Base-by-base conservation (phyloP, 2,888 invertebrate species). In the Schizaphis graminum region DNA sequence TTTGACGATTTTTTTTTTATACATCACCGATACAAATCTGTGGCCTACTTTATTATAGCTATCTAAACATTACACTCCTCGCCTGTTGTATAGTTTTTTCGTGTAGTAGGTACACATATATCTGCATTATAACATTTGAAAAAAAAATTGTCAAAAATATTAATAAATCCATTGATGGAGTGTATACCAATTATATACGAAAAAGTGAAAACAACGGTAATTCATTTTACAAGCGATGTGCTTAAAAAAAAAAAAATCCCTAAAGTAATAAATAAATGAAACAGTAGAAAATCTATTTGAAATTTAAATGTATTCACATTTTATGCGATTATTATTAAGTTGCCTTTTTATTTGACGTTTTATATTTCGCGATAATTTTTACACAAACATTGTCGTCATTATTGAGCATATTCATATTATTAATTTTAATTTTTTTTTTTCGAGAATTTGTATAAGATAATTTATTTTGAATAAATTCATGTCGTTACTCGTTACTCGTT, bases 221-320 rank as follows among this genome's bases (percentile, higher is more conserved):
- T 67, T 67, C 16, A 67, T 67, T 67, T 67, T 67, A n/a, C 67
- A 67, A 67, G 16, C n/a, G 7, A 16, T 21, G 16, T 67, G 7
- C n/a, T 16, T 35, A 21, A 67, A 67, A 16, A 16, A 67, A 67
- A 67, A 67, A 67, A n/a, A 67, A 67, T 21, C 16, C 35, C n/a
- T 16, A 28, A 57, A 16, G 89, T 41, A 57, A 35, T n/a, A 87
- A 87, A 87, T 21, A 86, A 16, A 47, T n/a, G 47, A 16, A 88
- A 88, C 49, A 88, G 7, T 47, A 87, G 49, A 53, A 88, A 85
- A 44, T 24, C 44, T 44, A 85, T 85, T 85, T 85, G 44, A 89
- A 53, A 89, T 56, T 41, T 89, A 13, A 56, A 57, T 41, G 7
- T 57, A 57, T 57, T 89, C 24, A 56, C 26, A 89, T 89, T 89